Evolutionary conservation across 1,140 invertebrate species (phyloP).

Genomic region (Lepidotrigona ventralis): DNA sequence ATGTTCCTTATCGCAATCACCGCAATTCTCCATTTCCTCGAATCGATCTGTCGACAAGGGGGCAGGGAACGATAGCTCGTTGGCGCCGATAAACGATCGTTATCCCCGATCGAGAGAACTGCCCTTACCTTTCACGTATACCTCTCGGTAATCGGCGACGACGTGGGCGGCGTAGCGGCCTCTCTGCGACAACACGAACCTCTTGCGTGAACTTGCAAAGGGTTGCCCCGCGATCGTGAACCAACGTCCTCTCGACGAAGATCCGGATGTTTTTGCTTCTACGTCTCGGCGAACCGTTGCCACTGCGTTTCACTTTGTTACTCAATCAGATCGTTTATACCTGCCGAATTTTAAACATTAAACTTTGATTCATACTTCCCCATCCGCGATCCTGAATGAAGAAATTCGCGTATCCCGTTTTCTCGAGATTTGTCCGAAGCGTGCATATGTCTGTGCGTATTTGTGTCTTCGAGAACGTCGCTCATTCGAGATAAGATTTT

Average conservation of each 20-base stretch:
- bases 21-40: conserved; percentile 51
- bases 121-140: conserved; percentile 45
- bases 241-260: neutral
- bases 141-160: conserved; percentile 43
- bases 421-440: neutral
- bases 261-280: conserved; percentile 21
- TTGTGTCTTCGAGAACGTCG: neutral
- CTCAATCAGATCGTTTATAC: neutral
- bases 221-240: neutral
- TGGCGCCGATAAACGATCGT: conserved; percentile 53
- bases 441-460: neutral
- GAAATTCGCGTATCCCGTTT: neutral
- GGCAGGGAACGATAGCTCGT: conserved; percentile 16
- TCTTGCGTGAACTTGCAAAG: conserved; percentile 44
- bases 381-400: neutral
- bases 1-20: conserved; percentile 48
- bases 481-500: neutral
- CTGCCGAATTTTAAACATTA: too few relatives aligned
- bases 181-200: conserved; percentile 32
- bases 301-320: neutral
- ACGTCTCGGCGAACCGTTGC: neutral
- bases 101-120: conserved; percentile 22
- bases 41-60: conserved; percentile 43
- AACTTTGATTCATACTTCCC: neutral
- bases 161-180: conserved; percentile 41